These are phyloP conservation scores for Sebastes aleutianus DNA, from an alignment of 2,797 vertebrate species.

Conservation along the genomic window DNA sequence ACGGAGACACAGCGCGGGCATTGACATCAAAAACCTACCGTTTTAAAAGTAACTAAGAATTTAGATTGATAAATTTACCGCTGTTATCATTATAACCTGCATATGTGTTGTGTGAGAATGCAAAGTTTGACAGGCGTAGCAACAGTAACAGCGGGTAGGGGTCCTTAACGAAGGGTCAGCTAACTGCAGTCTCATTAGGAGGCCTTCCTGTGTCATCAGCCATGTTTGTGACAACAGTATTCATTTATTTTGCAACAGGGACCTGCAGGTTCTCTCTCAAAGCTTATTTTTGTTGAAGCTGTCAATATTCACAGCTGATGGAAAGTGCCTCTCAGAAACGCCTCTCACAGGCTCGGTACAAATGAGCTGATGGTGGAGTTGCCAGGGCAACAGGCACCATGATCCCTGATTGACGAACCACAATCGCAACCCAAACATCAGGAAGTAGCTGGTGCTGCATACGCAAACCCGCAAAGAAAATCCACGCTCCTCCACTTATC, in stretches of 20 bases:
- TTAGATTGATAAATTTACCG: too few species aligned
- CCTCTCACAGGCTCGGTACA: slow-evolving; percentile 35
- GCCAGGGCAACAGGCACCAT: slow-evolving; percentile 58
- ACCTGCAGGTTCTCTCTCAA: not conserved
- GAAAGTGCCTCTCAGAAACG: slow-evolving; percentile 54
- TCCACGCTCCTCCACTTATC: slow-evolving; percentile 35
- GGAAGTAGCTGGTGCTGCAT: slow-evolving; percentile 53
- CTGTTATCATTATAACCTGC: not conserved
- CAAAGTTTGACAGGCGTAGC: not conserved
- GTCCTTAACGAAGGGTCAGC: not conserved
- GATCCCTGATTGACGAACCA: slow-evolving; percentile 63
- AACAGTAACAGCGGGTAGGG: not conserved
- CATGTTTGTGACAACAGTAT: slow-evolving; percentile 5
- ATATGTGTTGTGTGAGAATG: not conserved
- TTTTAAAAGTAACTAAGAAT: too few species aligned
- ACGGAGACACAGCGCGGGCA: not conserved
- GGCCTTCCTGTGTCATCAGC: not conserved
- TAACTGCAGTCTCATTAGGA: not conserved
- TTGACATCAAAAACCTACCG: too few species aligned
- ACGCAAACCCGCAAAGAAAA: slow-evolving; percentile 42
- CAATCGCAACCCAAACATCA: slow-evolving; percentile 62
- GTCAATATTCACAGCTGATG: slow-evolving; percentile 59
- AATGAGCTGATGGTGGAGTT: slow-evolving; percentile 54
- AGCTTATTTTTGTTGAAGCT: slow-evolving; percentile 30
- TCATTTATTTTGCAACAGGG: not conserved